Conservation (phyloP, 2,888 invertebrate genomes). For the Ophion ventricosus region DNA sequence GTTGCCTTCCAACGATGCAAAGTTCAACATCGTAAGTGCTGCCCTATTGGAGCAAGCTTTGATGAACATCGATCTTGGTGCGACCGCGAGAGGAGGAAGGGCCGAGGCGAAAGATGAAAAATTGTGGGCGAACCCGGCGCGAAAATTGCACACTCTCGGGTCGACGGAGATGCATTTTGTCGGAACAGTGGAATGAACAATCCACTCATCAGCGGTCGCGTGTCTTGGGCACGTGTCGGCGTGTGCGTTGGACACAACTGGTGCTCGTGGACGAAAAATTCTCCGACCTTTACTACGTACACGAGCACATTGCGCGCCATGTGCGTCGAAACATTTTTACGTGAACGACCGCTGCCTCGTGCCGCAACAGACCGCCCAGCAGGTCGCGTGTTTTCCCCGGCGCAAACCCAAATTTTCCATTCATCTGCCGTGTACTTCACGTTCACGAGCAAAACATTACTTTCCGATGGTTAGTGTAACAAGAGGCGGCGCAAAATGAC, state of each 20-base stretch:
- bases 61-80: background rate
- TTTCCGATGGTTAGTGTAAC: conserved; percentile 45
- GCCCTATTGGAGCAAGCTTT: background rate
- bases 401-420: conserved; percentile 45
- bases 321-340: conserved; percentile 48
- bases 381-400: conserved; percentile 54
- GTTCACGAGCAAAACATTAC: conserved; percentile 51
- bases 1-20: no score
- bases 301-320: conserved; percentile 63
- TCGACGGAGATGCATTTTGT: conserved; percentile 58
- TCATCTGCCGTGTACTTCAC: conserved; percentile 23
- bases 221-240: conserved; percentile 80
- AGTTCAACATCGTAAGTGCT: no score
- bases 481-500: conserved; percentile 9
- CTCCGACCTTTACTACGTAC: conserved; percentile 77
- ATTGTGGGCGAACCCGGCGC: conserved; percentile 49
- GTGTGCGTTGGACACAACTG: conserved; percentile 80
- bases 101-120: conserved; percentile 56
- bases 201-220: conserved; percentile 81
- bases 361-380: conserved; percentile 49
- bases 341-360: conserved; percentile 59
- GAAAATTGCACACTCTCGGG: conserved; percentile 38
- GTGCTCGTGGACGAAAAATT: conserved; percentile 75
- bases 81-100: background rate
- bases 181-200: conserved; percentile 81